These are phyloP conservation scores for Drosophila hydei DNA, from an alignment of 1,140 invertebrate genomes.

Conservation along the genomic window DNA sequence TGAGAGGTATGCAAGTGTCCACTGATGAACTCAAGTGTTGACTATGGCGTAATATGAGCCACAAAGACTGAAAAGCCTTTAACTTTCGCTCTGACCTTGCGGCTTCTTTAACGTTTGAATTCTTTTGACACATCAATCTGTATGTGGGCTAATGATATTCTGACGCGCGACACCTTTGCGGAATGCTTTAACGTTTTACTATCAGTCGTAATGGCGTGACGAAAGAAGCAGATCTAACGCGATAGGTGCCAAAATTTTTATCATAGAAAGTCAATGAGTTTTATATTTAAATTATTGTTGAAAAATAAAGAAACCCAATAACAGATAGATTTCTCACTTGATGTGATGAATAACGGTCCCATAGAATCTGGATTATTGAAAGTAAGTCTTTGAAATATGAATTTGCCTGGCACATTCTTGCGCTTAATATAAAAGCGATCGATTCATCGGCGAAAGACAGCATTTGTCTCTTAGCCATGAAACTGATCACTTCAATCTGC, in stretches of 20 bases:
- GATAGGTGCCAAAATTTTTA: conserved; percentile 24
- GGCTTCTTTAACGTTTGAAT: conserved; percentile 15
- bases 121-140: not conserved
- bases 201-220: conserved; percentile 25
- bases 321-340: conserved; percentile 54
- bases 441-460: conserved; percentile 38
- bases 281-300: conserved; percentile 35
- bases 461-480: conserved; percentile 58
- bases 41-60: conserved; percentile 12
- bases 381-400: conserved; percentile 55
- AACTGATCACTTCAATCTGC: conserved; percentile 47
- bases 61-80: conserved; percentile 42
- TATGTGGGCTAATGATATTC: conserved; percentile 62
- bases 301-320: conserved; percentile 33
- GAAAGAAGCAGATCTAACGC: conserved; percentile 51
- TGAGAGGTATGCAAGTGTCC: too few species aligned
- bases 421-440: conserved; percentile 54
- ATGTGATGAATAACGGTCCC: conserved; percentile 61
- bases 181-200: conserved; percentile 41
- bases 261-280: conserved; percentile 38
- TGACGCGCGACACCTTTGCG: conserved; percentile 38
- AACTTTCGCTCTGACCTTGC: conserved; percentile 65
- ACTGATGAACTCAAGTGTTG: not conserved
- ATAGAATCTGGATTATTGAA: conserved; percentile 73
- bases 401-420: conserved; percentile 30